phyloP scores from a whole-genome alignment of 2,888 invertebrate genomes.

The Tiliacea aurago region DNA sequence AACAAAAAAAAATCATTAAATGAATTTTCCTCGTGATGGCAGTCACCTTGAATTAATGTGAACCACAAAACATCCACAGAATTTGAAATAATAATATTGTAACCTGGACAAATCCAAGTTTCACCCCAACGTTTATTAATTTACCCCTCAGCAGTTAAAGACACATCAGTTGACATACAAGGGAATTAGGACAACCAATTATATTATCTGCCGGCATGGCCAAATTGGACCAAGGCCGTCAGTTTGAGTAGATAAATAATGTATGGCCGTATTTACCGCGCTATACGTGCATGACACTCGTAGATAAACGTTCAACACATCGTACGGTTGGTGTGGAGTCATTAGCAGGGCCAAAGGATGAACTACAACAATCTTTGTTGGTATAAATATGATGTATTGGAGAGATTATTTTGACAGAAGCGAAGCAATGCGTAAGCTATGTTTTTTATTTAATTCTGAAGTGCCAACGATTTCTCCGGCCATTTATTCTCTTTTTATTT shows the following conservation, averaged over 20 bases:
- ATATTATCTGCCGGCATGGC: conserved; percentile 58
- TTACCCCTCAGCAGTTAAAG: conserved; percentile 22
- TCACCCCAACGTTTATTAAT: neutral
- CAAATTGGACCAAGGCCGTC: conserved; percentile 63
- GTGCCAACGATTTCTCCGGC: too few species aligned
- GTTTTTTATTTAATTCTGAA: neutral
- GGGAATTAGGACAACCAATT: conserved; percentile 58
- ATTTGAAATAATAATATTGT: neutral
- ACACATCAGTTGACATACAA: conserved; percentile 40
- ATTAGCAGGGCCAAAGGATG: neutral
- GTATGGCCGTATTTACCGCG: conserved; percentile 30
- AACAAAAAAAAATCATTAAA: too few species aligned
- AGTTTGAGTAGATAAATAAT: conserved; percentile 55
- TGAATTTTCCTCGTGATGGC: neutral
- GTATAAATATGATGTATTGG: neutral
- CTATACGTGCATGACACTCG: conserved; percentile 12
- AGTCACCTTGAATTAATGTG: neutral
- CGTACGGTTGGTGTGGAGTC: neutral
- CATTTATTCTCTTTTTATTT: neutral
- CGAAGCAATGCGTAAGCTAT: neutral
- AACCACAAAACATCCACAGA: neutral
- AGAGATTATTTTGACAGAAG: neutral
- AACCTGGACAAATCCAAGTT: neutral
- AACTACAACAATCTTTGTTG: neutral
- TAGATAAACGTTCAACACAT: conserved; percentile 31